These are phyloP conservation scores for Macquaria ambigua DNA, from an alignment of 2,113 vertebrate species.

Conservation along the genomic window DNA sequence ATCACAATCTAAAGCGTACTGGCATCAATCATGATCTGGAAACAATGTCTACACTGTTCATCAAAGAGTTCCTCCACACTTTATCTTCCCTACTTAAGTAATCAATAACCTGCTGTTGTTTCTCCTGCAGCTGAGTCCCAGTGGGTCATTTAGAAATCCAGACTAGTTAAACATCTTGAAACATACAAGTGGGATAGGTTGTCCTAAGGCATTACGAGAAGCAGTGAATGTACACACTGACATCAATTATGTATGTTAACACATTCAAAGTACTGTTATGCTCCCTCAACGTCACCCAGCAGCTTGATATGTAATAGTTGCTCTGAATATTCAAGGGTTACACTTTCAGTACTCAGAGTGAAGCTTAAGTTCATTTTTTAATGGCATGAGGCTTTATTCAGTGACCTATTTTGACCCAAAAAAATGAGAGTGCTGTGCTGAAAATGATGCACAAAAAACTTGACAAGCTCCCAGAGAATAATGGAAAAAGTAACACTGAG, in stretches of 20 bases:
- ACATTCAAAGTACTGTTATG: constrained; percentile 47
- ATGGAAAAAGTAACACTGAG: background rate
- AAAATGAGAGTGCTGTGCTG: constrained; percentile 20
- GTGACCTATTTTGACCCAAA: constrained; percentile 55
- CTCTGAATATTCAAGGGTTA: constrained; percentile 54
- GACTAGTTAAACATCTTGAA: constrained; percentile 48
- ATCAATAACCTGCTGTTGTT: constrained; percentile 61
- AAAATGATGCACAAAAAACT: constrained; percentile 11
- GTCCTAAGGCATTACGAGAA: constrained; percentile 47
- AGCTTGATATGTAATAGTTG: constrained; percentile 43
- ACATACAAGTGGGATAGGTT: constrained; percentile 30
- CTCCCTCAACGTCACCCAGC: constrained; percentile 31
- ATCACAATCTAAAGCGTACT: background rate
- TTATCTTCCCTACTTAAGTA: constrained; percentile 41
- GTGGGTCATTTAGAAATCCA: constrained; percentile 51
- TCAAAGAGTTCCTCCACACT: constrained; percentile 31
- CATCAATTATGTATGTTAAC: constrained; percentile 73
- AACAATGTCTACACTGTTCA: constrained; percentile 45
- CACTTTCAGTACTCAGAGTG: constrained; percentile 5
- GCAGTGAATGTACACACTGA: constrained; percentile 56
- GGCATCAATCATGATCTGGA: constrained; percentile 38
- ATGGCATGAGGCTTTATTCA: constrained; percentile 39
- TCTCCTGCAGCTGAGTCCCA: constrained; percentile 45
- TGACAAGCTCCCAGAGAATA: constrained; percentile 10
- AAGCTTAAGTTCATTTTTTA: constrained; percentile 25